These are phyloP conservation scores for Pachyrhynchus sulphureomaculatus DNA, from an alignment of 1,140 invertebrate genomes.

Conservation along the genomic window DNA sequence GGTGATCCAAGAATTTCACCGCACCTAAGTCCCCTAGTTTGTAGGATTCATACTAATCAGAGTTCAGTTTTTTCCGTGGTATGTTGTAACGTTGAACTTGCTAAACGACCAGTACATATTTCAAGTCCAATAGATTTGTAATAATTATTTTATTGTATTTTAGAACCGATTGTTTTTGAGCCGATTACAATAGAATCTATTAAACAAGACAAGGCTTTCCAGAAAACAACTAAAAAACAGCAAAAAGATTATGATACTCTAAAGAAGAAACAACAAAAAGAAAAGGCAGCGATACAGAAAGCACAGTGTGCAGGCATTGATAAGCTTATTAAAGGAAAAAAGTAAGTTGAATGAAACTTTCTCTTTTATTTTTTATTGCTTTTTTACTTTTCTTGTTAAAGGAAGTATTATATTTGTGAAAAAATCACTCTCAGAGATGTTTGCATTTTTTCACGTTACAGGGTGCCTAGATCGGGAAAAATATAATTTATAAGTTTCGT, in stretches of 20 bases:
- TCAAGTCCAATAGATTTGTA: not conserved
- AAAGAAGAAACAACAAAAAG: conserved; percentile 92
- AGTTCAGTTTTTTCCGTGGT: too few species aligned
- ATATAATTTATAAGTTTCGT: too few species aligned
- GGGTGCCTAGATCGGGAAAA: too few species aligned
- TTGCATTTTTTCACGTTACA: too few species aligned
- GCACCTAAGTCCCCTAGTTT: too few species aligned
- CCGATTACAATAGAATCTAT: conserved; percentile 89
- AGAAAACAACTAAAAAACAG: conserved; percentile 94
- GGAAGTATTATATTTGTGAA: not conserved
- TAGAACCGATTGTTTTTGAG: conserved; percentile 79
- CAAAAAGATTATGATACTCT: conserved; percentile 92
- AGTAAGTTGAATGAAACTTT: conserved; percentile 58
- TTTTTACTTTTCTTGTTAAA: not conserved
- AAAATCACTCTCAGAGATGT: not conserved
- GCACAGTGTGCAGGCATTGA: conserved; percentile 93
- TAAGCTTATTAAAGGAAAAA: conserved; percentile 91
- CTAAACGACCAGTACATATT: too few species aligned
- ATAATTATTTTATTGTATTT: conserved; percentile 19
- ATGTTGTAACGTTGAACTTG: too few species aligned
- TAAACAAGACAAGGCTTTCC: conserved; percentile 88
- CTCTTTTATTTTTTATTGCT: too few species aligned
- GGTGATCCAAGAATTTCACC: too few species aligned
- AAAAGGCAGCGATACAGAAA: conserved; percentile 88
- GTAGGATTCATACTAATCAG: too few species aligned